Percentiles rank a stretch among this genome's conserved stretches.
phyloP scores from a whole-genome alignment of 1,140 invertebrate genomes.

The Meloidogyne exigua region DNA sequence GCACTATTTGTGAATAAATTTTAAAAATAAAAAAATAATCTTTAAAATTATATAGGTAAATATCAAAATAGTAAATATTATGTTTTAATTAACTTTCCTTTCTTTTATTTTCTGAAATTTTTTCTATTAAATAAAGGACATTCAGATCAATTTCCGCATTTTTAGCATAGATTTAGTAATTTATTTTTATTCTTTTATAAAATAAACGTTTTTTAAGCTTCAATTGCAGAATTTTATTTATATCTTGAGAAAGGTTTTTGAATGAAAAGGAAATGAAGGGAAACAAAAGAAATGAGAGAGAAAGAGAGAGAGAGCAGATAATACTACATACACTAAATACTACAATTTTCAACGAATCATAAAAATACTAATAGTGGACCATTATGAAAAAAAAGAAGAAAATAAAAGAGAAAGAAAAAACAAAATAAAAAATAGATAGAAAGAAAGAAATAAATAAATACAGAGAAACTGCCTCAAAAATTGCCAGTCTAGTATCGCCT shows the following conservation, averaged over 20 bases:
- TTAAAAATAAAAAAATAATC: not conserved
- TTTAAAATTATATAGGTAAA: too few species aligned
- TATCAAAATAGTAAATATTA: too few species aligned
- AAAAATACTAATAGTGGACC: slow-evolving; percentile 4
- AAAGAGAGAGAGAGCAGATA: not conserved
- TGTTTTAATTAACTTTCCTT: too few species aligned
- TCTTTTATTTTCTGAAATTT: too few species aligned
- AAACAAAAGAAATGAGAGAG: not conserved
- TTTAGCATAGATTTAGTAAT: not conserved
- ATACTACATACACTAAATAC: not conserved
- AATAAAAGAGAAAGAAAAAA: not conserved
- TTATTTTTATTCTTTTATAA: not conserved
- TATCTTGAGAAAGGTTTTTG: not conserved
- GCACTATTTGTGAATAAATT: not conserved
- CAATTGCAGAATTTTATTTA: too few species aligned
- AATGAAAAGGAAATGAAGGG: not conserved
- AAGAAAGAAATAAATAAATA: not conserved
- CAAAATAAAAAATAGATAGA: not conserved
- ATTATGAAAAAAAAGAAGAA: slow-evolving; percentile 4
- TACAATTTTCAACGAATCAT: slow-evolving; percentile 2
- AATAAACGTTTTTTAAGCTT: too few species aligned
- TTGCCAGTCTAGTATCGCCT: not conserved
- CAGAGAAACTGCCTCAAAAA: not conserved
- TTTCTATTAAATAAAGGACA: too few species aligned
- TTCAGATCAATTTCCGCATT: not conserved